These are phyloP conservation scores for Geothlypis trichas DNA, from an alignment of 2,113 vertebrate species.

Conservation along the genomic window DNA sequence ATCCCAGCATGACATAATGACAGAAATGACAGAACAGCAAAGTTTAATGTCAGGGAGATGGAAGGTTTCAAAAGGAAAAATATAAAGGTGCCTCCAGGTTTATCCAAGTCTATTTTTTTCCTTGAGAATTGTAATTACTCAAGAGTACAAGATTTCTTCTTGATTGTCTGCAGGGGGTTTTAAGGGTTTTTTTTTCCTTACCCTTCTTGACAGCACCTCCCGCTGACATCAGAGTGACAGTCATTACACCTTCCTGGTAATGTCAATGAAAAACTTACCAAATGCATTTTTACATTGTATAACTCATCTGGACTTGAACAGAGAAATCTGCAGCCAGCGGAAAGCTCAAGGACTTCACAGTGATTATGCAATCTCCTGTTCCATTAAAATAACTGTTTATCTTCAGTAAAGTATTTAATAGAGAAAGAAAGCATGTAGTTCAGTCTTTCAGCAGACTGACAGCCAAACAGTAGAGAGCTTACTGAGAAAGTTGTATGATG, in stretches of 20 bases:
- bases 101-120: constrained; percentile 33
- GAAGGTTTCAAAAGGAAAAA: constrained; percentile 53
- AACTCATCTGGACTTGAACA: constrained; percentile 39
- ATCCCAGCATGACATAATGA: neutral
- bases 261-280: constrained; percentile 41
- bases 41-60: neutral
- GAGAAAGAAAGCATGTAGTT: neutral
- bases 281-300: constrained; percentile 23
- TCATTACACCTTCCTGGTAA: constrained; percentile 56
- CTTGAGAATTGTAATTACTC: constrained; percentile 52
- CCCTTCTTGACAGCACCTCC: constrained; percentile 56
- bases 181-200: neutral
- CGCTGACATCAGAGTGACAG: constrained; percentile 44
- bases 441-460: neutral
- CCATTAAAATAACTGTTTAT: constrained; percentile 13
- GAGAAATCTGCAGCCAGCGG: constrained; percentile 6
- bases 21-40: constrained; percentile 39
- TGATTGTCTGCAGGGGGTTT: constrained; percentile 25
- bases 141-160: constrained; percentile 11
- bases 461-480: neutral
- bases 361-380: constrained; percentile 3
- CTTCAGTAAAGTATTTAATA: neutral
- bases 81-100: constrained; percentile 24
- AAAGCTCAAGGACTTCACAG: constrained; percentile 11
- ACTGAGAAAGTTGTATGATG: neutral